Evolutionary conservation across 2,888 invertebrate genomes (phyloP), one percentile per base, ranked within the genome.

Genomic region (Polymixis lichenea): DNA sequence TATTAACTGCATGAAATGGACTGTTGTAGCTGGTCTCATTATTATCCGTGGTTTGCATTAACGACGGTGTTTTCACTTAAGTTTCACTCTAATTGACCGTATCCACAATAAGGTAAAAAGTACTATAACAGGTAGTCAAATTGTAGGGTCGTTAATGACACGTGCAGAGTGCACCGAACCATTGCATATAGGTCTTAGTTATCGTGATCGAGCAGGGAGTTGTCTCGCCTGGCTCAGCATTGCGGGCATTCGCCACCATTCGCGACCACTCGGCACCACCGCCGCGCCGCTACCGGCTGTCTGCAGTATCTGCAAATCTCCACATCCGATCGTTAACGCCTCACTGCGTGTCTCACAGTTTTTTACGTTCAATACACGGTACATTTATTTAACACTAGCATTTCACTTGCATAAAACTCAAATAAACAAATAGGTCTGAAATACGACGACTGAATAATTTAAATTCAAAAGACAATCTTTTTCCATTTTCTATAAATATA

Each of bases 201-300:
- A 88, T 76, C 53, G 69, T 77, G 82, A 77, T 79, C 77, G 74
- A 79, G 71, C 75, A 77, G 78, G 43, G 60, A 79, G 60, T 81
- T 83, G 95, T 94, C 91, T 91, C 95, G 95, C 95, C 90, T 89
- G 91, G 91, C 78, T 94, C 93, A 91, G 72, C 93, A 95, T 95
- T 90, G 92, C 94, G 95, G 95, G 86, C 95, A 91, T n/a, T 71
- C 83, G 76, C 78, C 78, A 80, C 76, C 95, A 91, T n/a, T 71
- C 83, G 76, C 78, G 78, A 80, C 76, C 80, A 80, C 80, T 84
- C 82, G 78, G 84, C 87, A 86, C 84, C 49, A 25, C 70, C 6
- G 6, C n/a, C 53, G 32, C 66, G 43, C 46, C 38, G 61, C 80
- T 73, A 56, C 69, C 74, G 64, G 65, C 76, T 49, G 76, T 46